Conservation (phyloP, 2,113 vertebrate species). For the Phoxinus phoxinus region DNA sequence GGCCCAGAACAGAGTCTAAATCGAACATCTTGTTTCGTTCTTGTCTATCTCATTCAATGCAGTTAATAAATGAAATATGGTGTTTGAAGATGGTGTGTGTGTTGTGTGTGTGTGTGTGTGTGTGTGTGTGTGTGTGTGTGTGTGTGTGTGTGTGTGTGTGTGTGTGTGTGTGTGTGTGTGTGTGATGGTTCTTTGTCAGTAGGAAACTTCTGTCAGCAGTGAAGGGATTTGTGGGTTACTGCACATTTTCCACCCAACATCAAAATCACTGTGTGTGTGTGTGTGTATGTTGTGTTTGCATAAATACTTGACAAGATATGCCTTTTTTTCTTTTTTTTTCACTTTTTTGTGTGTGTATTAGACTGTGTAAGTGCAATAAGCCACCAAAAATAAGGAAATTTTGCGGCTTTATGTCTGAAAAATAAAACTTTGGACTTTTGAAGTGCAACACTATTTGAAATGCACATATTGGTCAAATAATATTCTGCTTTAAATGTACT, state of each 20-base stretch:
- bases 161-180: neutral
- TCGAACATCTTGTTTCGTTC: slow-evolving; percentile 23
- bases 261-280: neutral
- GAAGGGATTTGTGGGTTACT: slow-evolving; percentile 21
- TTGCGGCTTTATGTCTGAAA: no score
- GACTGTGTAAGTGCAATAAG: no score
- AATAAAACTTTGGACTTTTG: neutral
- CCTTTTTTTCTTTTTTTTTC: no score
- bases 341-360: no score
- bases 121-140: neutral
- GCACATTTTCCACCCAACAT: slow-evolving; percentile 23
- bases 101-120: neutral
- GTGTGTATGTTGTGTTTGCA: neutral
- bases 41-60: neutral
- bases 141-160: neutral
- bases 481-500: neutral
- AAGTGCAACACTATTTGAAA: neutral
- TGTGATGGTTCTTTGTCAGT: neutral
- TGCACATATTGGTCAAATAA: neutral
- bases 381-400: no score
- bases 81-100: neutral
- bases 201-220: slow-evolving; percentile 34
- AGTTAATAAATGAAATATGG: neutral
- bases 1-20: neutral
- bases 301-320: no score